Evolutionary conservation across 2,113 vertebrate genomes (phyloP), one percentile per base, ranked within the genome.

Genomic region (Sander vitreus): DNA sequence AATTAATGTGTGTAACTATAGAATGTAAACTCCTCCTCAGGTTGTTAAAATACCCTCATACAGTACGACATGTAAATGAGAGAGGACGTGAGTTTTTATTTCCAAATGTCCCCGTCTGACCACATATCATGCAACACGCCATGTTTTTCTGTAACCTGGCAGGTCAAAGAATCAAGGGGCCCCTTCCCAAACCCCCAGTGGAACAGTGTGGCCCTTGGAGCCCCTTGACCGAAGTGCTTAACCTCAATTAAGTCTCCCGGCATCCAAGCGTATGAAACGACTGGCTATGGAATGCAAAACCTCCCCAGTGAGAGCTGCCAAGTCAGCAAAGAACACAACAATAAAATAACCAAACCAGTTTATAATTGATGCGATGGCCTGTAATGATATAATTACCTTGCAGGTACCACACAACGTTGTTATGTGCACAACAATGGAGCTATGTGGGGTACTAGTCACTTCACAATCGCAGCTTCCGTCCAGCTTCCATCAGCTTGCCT

Each of bases 191-290:
- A 83, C 73, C 85, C 80, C 55, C 48, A 48, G 74, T 67, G 85
- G 72, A 53, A 53, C 73, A 76, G 16, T 60, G 58, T 83, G 76
- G 71, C 77, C 75, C 67, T 63, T 50, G 33, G 71, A 89, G 51
- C 66, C 74, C 77, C 76, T 86, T 89, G 82, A 90, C 89, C 36
- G 58, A 51, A 25, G 77, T 73, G 70, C 76, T 90, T 91, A 91
- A 90, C 89, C 90, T 91, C 85, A 67, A 68, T 91, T 89, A 83
- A 63, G 65, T 73, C 58, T 73, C 65, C 79, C 36, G 1, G 51
- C 58, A 45, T 73, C 59, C 75, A 73, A 68, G 78, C 39, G 11
- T 84, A 83, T 47, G 60, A 84, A 78, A 23, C 8, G 33, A 50
- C 58, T 45, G 21, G 69, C 70, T 66, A 21, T 45, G 77, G 85